phyloP scores from a whole-genome alignment of 1,140 invertebrate species.

The Drosophila kurseongensis region DNA sequence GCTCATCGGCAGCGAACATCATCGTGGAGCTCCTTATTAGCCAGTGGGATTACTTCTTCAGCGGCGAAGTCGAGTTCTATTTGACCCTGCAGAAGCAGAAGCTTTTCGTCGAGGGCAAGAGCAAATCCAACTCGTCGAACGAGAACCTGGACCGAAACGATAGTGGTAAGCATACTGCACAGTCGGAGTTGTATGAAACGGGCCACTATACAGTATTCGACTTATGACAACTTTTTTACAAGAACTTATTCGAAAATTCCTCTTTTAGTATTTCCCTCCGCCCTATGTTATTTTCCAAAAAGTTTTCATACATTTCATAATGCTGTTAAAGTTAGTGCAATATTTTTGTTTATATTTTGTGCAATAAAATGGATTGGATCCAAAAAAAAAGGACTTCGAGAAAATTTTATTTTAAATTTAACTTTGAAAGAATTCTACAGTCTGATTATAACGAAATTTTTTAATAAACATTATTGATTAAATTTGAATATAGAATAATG shows the following conservation, averaged over 20 bases:
- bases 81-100: slow-evolving; percentile 67
- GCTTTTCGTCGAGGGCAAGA: slow-evolving; percentile 79
- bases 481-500: too few species aligned
- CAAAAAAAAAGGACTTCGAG: too few species aligned
- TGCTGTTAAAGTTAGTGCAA: slow-evolving; percentile 1
- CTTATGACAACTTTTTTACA: slow-evolving; percentile 8
- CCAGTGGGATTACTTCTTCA: slow-evolving; percentile 89
- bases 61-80: slow-evolving; percentile 84
- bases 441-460: too few species aligned
- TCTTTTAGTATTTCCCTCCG: background rate
- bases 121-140: slow-evolving; percentile 81
- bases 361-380: slow-evolving; percentile 17
- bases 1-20: slow-evolving; percentile 92
- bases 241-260: background rate
- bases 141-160: slow-evolving; percentile 76
- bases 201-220: slow-evolving; percentile 41
- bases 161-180: slow-evolving; percentile 58
- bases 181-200: slow-evolving; percentile 28
- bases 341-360: slow-evolving; percentile 11
- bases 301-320: background rate
- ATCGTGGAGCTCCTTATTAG: slow-evolving; percentile 94
- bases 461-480: too few species aligned
- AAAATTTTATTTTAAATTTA: too few species aligned
- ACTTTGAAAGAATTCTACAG: too few species aligned
- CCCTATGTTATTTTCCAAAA: background rate